Evolutionary conservation across 2,797 vertebrate species (phyloP), one percentile per base, ranked within the genome.

Genomic region (Anas acuta): DNA sequence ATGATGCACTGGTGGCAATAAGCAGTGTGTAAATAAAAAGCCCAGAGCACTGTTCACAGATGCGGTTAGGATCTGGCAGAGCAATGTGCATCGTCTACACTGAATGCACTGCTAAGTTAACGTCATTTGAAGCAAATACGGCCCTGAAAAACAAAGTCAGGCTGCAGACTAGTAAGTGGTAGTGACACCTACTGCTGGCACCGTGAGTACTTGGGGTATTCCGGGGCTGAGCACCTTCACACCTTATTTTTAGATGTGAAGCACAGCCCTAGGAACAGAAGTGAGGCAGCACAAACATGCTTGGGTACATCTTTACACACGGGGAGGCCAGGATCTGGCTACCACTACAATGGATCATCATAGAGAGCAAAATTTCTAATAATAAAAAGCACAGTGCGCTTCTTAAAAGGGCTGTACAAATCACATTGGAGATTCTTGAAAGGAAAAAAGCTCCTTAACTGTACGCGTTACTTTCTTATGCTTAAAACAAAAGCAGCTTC

Each of bases 251-350:
- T 8, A 21, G 51, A 26, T 41, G 1, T 58, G 26, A 67, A 75
- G 33, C 43, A 47, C 13, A 41, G 39, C 13, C 22, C 2, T 2
- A n/a, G 10, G 3, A 57, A 21, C 18, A 39, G 56, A 61, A 32
- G 15, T 1, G 15, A 56, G 65, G 45, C 0, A 76, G 39, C 49
- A 26, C 69, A 43, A 6, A 17, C 9, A 21, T 3, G 23, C n/a
- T 23, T 1, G 28, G 7, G 54, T 9, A n/a, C 20, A 2, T 4
- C 33, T 25, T 6, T 6, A 21, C 0, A 5, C 11, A 30, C 6
- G 3, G 15, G 0, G 1, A 5, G 14, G 51, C 8, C 53, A 26
- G 45, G 19, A 37, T 6, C 7, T 3, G 13, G 56, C 71, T 9
- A 16, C 51, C 39, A 37, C 10, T 6, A 25, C 43, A 15, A 7